A percentile compares a stretch with the other conserved stretches of the same genome.
These are phyloP conservation scores for Ophthalmolycus amberensis DNA, from an alignment of 2,113 vertebrate genomes.

Conservation along the genomic window DNA sequence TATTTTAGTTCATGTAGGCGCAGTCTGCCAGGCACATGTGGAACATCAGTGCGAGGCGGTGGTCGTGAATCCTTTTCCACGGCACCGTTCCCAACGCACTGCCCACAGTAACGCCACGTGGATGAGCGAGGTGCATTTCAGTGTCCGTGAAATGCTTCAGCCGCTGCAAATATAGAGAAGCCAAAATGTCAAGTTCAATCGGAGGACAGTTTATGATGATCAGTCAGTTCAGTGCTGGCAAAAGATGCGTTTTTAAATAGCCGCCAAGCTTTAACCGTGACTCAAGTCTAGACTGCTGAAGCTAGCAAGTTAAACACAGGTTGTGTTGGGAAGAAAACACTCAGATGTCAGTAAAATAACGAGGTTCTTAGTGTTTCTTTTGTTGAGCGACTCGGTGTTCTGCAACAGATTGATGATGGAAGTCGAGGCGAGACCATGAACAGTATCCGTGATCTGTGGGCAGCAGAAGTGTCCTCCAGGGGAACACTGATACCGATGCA, in stretches of 20 bases:
- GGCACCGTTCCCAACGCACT: background rate
- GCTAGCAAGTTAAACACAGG: background rate
- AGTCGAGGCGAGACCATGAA: background rate
- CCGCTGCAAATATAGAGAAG: background rate
- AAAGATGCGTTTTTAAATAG: background rate
- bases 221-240: background rate
- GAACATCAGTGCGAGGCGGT: background rate
- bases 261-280: background rate
- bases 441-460: background rate
- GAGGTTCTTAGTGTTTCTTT: background rate
- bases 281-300: background rate
- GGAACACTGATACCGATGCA: background rate
- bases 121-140: background rate
- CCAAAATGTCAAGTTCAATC: background rate
- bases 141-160: background rate
- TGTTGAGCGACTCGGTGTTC: background rate
- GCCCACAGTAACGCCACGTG: background rate
- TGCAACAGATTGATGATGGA: background rate
- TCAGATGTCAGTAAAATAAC: background rate
- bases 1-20: background rate
- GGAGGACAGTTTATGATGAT: background rate
- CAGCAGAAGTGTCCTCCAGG: no score
- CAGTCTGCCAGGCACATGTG: background rate
- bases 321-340: background rate
- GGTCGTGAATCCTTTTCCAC: conserved; percentile 30